A percentile compares a stretch with the other conserved stretches of the same genome.
Conservation (phyloP, 2,888 invertebrate species). For the Standfussiana lucernea region DNA sequence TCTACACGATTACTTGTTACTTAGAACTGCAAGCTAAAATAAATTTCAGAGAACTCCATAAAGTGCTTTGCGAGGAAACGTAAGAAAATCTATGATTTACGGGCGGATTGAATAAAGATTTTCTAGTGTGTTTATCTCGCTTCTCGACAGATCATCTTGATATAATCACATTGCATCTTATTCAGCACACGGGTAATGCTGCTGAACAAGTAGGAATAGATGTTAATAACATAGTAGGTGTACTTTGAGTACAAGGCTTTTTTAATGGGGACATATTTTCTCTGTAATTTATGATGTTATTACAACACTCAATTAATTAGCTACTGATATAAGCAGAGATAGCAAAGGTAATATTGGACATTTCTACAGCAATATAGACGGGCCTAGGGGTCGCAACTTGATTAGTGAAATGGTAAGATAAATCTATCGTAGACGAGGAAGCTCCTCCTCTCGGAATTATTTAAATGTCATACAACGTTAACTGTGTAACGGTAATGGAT, state of each 20-base stretch:
- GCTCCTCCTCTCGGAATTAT: slow-evolving; percentile 71
- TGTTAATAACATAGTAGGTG: slow-evolving; percentile 39
- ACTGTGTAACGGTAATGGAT: slow-evolving; percentile 72
- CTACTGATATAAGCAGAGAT: neutral
- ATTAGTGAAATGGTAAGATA: slow-evolving; percentile 53
- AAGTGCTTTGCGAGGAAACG: slow-evolving; percentile 43
- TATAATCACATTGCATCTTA: slow-evolving; percentile 40
- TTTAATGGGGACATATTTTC: slow-evolving; percentile 20
- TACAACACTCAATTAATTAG: slow-evolving; percentile 15
- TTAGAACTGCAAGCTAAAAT: slow-evolving; percentile 59
- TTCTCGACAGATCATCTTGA: slow-evolving; percentile 39
- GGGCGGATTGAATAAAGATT: slow-evolving; percentile 37
- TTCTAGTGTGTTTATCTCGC: slow-evolving; percentile 30
- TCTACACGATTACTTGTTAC: slow-evolving; percentile 61
- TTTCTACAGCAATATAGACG: slow-evolving; percentile 9
- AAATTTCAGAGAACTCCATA: slow-evolving; percentile 60
- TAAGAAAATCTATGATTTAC: slow-evolving; percentile 37
- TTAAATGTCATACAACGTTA: slow-evolving; percentile 73
- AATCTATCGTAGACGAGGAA: slow-evolving; percentile 63
- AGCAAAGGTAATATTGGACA: neutral
- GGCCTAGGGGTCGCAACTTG: slow-evolving; percentile 14
- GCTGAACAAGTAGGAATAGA: slow-evolving; percentile 37
- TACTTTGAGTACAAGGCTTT: slow-evolving; percentile 4
- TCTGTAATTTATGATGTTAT: slow-evolving; percentile 13
- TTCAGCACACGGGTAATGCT: slow-evolving; percentile 31